phyloP scores from a whole-genome alignment of 2,797 vertebrate genomes.

The Melanotaenia nigrans region DNA sequence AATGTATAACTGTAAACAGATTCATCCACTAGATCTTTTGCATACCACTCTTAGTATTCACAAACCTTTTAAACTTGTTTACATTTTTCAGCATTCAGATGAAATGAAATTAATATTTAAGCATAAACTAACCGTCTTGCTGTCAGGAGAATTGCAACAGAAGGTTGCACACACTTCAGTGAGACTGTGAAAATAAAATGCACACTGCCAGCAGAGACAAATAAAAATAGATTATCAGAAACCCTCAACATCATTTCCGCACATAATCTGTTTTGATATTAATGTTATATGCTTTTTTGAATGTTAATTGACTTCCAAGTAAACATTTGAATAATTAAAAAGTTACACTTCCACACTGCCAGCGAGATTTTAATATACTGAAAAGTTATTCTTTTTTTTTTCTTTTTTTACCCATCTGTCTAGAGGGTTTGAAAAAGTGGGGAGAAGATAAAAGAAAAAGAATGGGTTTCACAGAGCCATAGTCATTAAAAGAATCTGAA shows the following conservation, averaged over 20 bases:
- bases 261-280: slow-evolving; percentile 54
- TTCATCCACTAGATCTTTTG: slow-evolving; percentile 19
- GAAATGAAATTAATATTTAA: slow-evolving; percentile 67
- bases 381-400: slow-evolving; percentile 45
- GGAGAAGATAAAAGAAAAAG: slow-evolving; percentile 76
- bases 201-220: slow-evolving; percentile 53
- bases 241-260: slow-evolving; percentile 52
- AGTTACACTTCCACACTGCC: slow-evolving; percentile 64
- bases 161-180: slow-evolving; percentile 26
- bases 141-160: slow-evolving; percentile 56
- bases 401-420: slow-evolving; percentile 48
- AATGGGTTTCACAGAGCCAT: slow-evolving; percentile 80
- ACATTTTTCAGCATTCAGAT: slow-evolving; percentile 49
- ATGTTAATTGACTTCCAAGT: slow-evolving; percentile 65
- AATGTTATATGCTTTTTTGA: slow-evolving; percentile 36
- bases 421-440: slow-evolving; percentile 62
- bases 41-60: slow-evolving; percentile 14
- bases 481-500: slow-evolving; percentile 89
- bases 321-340: slow-evolving; percentile 77
- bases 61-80: slow-evolving; percentile 62
- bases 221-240: slow-evolving; percentile 63
- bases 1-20: slow-evolving; percentile 10
- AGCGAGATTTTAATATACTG: slow-evolving; percentile 50
- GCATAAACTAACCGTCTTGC: slow-evolving; percentile 48
- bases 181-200: slow-evolving; percentile 43